phyloP scores from a whole-genome alignment of 2,888 invertebrate species.

The Drosophila yooni region DNA sequence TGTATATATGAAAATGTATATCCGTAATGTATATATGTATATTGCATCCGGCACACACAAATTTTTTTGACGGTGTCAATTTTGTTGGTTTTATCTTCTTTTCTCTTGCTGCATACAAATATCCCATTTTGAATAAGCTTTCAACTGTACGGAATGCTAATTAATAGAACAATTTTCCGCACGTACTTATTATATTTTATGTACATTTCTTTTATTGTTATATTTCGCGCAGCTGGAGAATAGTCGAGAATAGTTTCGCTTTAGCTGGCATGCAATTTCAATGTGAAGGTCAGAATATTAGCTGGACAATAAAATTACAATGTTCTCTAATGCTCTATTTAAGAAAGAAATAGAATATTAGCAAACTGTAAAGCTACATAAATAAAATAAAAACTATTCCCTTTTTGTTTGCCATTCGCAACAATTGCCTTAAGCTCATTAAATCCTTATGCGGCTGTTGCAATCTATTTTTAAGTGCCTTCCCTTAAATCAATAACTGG shows the following conservation, averaged over 20 bases:
- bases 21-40: background rate
- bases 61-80: background rate
- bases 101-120: background rate
- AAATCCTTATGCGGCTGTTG: slow-evolving; percentile 41
- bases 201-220: background rate
- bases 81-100: slow-evolving; percentile 7
- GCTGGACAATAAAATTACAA: background rate
- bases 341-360: background rate
- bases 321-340: background rate
- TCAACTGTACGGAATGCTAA: slow-evolving; percentile 3
- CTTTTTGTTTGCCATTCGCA: background rate
- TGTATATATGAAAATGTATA: slow-evolving; percentile 29
- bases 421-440: slow-evolving; percentile 21
- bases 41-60: slow-evolving; percentile 10
- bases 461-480: slow-evolving; percentile 8
- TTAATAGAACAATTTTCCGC: slow-evolving; percentile 11
- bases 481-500: slow-evolving; percentile 21
- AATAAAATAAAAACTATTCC: background rate
- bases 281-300: slow-evolving; percentile 42
- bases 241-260: slow-evolving; percentile 13
- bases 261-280: slow-evolving; percentile 28
- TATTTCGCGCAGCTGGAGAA: slow-evolving; percentile 7
- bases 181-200: slow-evolving; percentile 6
- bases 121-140: slow-evolving; percentile 15
- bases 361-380: background rate